phyloP scores from a whole-genome alignment of 2,888 invertebrate species.

The Blastobasis adustella region DNA sequence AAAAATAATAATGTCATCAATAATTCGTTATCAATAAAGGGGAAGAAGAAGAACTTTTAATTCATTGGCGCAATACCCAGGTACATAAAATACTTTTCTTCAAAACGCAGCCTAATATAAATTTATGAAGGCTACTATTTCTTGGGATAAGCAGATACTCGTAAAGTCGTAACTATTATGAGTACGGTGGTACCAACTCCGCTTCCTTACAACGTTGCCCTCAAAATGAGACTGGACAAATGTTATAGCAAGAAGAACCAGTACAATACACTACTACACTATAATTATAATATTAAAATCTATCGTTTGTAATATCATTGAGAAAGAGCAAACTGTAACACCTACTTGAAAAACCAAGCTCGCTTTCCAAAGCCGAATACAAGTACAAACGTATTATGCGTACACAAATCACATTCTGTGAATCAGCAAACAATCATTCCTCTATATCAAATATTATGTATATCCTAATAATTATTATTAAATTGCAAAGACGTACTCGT shows the following conservation, averaged over 20 bases:
- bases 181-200: constrained; percentile 37
- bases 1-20: constrained; percentile 8
- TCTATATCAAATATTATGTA: constrained; percentile 8
- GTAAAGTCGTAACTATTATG: constrained; percentile 19
- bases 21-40: constrained; percentile 5
- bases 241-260: constrained; percentile 40
- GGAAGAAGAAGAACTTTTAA: constrained; percentile 21
- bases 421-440: constrained; percentile 2
- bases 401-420: not conserved
- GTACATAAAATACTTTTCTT: constrained; percentile 54
- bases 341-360: constrained; percentile 39
- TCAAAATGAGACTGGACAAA: constrained; percentile 24
- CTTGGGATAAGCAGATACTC: constrained; percentile 43
- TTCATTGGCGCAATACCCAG: constrained; percentile 62
- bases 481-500: constrained; percentile 41
- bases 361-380: constrained; percentile 9
- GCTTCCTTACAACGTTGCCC: constrained; percentile 25
- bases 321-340: constrained; percentile 40
- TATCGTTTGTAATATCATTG: constrained; percentile 44
- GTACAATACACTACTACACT: constrained; percentile 20
- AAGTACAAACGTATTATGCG: not conserved
- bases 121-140: constrained; percentile 40
- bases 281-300: constrained; percentile 39
- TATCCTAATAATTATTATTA: constrained; percentile 18
- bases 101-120: constrained; percentile 42